Conservation (phyloP, 2,888 invertebrate species). For the Sarcophaga subvicina region DNA sequence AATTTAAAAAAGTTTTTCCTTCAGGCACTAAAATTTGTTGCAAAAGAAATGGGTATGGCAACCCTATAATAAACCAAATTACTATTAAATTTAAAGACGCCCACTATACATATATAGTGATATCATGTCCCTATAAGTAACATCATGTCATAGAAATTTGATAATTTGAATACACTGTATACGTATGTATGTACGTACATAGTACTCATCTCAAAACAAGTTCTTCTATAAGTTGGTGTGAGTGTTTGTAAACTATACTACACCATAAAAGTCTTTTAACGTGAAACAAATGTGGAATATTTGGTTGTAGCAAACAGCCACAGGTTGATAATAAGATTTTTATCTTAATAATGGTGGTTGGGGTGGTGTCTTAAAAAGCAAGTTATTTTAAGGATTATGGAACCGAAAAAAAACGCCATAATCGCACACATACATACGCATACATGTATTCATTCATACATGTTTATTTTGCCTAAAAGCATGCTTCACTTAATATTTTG, state of each 20-base stretch:
- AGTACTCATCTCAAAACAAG: background rate
- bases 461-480: slow-evolving; percentile 47
- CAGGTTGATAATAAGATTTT: slow-evolving; percentile 64
- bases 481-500: slow-evolving; percentile 49
- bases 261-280: slow-evolving; percentile 16
- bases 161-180: slow-evolving; percentile 32
- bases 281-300: slow-evolving; percentile 32
- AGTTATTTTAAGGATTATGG: slow-evolving; percentile 48
- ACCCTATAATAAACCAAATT: slow-evolving; percentile 18
- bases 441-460: background rate
- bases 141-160: slow-evolving; percentile 56
- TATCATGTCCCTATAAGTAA: slow-evolving; percentile 25
- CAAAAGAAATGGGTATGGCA: background rate
- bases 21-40: no score
- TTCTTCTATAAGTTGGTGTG: background rate
- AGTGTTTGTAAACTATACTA: background rate
- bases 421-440: slow-evolving; percentile 12
- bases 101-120: background rate
- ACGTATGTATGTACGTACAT: background rate
- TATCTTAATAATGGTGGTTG: slow-evolving; percentile 50
- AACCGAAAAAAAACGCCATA: slow-evolving; percentile 9
- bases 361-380: slow-evolving; percentile 29
- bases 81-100: background rate
- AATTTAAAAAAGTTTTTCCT: no score
- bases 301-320: slow-evolving; percentile 44